Percentiles rank a stretch among this genome's conserved stretches.
phyloP scores from a whole-genome alignment of 2,888 invertebrate species.

The Aleiodes testaceus region DNA sequence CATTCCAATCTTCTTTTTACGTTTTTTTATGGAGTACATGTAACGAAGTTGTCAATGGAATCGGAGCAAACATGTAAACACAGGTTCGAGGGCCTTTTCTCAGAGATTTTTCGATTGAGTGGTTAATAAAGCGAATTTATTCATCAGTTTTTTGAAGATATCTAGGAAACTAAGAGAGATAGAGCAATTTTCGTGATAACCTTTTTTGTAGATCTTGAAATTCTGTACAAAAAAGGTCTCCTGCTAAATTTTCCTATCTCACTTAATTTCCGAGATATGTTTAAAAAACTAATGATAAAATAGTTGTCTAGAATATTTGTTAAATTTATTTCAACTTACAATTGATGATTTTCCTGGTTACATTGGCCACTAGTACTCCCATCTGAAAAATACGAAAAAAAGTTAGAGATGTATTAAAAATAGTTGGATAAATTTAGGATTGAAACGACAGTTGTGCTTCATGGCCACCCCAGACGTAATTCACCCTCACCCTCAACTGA shows the following conservation, averaged over 20 bases:
- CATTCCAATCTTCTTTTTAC: constrained; percentile 35
- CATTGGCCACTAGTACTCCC: background rate
- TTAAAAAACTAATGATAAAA: no score
- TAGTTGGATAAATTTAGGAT: background rate
- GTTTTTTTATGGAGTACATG: background rate
- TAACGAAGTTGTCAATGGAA: constrained; percentile 37
- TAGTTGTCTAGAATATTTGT: no score
- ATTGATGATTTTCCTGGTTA: background rate
- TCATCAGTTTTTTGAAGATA: no score
- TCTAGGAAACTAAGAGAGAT: no score
- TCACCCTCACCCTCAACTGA: background rate
- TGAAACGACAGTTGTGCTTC: constrained; percentile 19
- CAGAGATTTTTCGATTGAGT: background rate
- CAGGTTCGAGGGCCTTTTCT: background rate
- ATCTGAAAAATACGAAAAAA: background rate
- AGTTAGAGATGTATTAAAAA: background rate
- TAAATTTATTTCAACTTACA: no score
- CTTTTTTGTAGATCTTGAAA: no score
- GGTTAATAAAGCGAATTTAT: background rate
- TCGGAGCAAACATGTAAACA: constrained; percentile 22
- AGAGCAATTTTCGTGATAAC: no score
- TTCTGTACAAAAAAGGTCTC: no score
- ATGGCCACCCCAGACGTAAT: background rate
- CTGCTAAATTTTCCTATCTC: no score
- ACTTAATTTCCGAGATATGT: no score